Conservation (phyloP, 2,888 invertebrate genomes). For the Agrilus mali region DNA sequence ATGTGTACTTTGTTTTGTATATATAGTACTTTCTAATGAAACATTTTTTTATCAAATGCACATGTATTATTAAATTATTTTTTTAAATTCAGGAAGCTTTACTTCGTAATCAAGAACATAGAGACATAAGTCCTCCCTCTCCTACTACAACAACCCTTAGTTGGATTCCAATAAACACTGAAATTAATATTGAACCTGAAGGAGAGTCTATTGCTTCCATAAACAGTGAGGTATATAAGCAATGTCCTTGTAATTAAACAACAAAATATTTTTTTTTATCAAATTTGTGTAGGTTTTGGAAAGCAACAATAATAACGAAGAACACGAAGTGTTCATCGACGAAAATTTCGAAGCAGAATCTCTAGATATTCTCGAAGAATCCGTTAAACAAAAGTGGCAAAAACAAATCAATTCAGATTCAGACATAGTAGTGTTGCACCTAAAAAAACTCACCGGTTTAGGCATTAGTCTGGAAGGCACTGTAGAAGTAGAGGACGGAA, state of each 20-base stretch:
- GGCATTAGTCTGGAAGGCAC: conserved; percentile 98
- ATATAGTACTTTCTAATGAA: too few relatives aligned
- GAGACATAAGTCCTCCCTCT: conserved; percentile 43
- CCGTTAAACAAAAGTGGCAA: conserved; percentile 68
- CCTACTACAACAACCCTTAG: conserved; percentile 73
- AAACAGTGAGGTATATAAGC: conserved; percentile 45
- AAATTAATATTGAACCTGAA: conserved; percentile 59
- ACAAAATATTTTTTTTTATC: too few relatives aligned
- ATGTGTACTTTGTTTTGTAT: too few relatives aligned
- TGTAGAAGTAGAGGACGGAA: conserved; percentile 94
- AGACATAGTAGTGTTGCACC: conserved; percentile 83
- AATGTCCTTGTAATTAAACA: too few relatives aligned
- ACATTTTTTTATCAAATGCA: too few relatives aligned
- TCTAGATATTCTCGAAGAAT: conserved; percentile 39
- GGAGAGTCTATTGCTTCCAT: conserved; percentile 70
- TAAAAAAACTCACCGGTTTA: conserved; percentile 84
- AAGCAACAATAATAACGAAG: conserved; percentile 31
- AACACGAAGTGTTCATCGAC: conserved; percentile 33
- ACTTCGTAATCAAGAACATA: conserved; percentile 43
- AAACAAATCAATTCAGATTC: conserved; percentile 66
- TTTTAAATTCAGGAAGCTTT: conserved; percentile 48
- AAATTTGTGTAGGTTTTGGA: conserved; percentile 16
- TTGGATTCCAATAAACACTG: conserved; percentile 71
- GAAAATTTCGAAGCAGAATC: conserved; percentile 35
- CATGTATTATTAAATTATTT: too few relatives aligned